Conservation (phyloP, 2,113 vertebrate genomes). For the Malurus elegans region DNA sequence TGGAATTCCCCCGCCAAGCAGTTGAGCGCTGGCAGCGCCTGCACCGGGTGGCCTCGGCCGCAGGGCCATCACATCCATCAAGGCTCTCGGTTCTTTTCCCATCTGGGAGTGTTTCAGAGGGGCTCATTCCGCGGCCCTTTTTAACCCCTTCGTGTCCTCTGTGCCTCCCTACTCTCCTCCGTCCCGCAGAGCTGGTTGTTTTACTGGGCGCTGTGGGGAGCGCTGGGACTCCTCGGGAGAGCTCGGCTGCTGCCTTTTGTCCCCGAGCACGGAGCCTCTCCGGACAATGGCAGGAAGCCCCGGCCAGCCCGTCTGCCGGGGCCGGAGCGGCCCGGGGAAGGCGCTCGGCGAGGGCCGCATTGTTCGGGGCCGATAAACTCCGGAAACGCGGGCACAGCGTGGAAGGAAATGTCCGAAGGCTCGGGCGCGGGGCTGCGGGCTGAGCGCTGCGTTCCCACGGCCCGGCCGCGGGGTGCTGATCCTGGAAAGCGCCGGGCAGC, state of each 20-base stretch:
- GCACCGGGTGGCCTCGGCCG: rapidly evolving
- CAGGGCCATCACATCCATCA: background rate
- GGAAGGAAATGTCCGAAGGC: constrained; percentile 69
- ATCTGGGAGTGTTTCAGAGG: background rate
- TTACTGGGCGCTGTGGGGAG: background rate
- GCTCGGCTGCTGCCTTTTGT: constrained; percentile 21
- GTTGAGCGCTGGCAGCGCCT: background rate
- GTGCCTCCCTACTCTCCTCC: background rate
- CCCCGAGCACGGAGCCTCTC: background rate
- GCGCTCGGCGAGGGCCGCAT: constrained; percentile 58
- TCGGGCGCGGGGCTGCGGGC: background rate
- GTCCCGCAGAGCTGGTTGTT: background rate
- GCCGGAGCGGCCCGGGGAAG: constrained; percentile 16
- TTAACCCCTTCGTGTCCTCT: rapidly evolving
- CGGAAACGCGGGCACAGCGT: constrained; percentile 74
- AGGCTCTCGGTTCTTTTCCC: too few relatives aligned
- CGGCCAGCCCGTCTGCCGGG: background rate
- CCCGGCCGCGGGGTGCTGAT: background rate
- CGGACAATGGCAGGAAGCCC: constrained; percentile 70
- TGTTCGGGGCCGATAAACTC: constrained; percentile 73
- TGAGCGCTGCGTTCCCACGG: constrained; percentile 69
- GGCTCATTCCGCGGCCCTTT: background rate
- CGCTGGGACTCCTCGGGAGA: background rate
- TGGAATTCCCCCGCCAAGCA: background rate
- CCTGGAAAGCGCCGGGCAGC: background rate